Evolutionary conservation across 2,888 invertebrate genomes (phyloP), one percentile per base, ranked within the genome.

Genomic region (Meiosimyza platycephala): DNA sequence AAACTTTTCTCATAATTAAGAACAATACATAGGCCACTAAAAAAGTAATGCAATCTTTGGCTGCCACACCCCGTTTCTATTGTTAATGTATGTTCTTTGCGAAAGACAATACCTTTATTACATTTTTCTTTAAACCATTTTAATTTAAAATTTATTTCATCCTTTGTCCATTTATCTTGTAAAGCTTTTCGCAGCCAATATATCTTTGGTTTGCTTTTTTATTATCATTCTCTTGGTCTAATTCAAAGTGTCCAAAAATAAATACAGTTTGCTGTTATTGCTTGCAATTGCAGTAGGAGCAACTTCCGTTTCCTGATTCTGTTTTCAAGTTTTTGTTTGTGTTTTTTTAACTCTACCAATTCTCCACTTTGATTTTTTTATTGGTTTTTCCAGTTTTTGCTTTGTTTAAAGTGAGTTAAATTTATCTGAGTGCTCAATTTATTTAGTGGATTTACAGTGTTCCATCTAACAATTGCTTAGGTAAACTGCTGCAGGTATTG

Each of bases 171-270:
- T 40, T 67, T 28, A 28, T 54, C 40, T 57, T 52, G 51, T 33
- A 1, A 6, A 16, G n/a, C n/a, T n/a, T 16, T 57, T 22, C 57
- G 57, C 33, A 40, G 60, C 15, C 60, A 60, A n/a, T 33, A 60
- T 33, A 60, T 40, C 62, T 4, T 48, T 48, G n/a, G 48, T 48
- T 16, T 54, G 2, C n/a, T 2, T 28, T 64, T 66, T 66, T 57
- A 6, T 55, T 40, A 9, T 40, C 50, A n/a, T 48, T 54, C 48
- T 63, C 33, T 15, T 15, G 28, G 18, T n/a, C 62, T 55, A 71
- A 64, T 63, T 48, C 18, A 54, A 63, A 63, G 71, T 71, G 71
- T 71, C 64, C 15, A n/a, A 47, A 71, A 54, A 71, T 64, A 71
- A 71, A 71, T 64, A 71, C 51, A n/a, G 47, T 68, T 68, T 13